Base-by-base conservation (phyloP, 1,140 invertebrate species). In the Psilanteris sp. region DNA sequence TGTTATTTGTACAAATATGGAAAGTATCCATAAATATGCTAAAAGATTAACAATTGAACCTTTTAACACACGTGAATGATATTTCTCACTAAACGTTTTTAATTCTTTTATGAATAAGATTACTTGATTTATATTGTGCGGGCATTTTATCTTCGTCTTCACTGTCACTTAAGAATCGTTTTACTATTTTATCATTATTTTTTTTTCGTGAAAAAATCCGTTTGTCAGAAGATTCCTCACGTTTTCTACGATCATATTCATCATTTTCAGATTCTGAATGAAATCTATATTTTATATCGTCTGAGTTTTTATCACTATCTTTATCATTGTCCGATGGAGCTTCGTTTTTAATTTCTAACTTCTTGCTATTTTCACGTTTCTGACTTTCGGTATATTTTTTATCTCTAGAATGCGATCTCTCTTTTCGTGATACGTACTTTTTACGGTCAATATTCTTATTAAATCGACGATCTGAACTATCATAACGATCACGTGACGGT, bases 401-500 rank as follows among this genome's bases (percentile, higher is more conserved):
- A 2, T 68, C 55, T 10, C 14, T 37, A 0, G 72, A 64, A 22
- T 6, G 4, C 0, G 62, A 64, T 14, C 34, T n/a, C 34, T 14
- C 7, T 31, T 48, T 59, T 9, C 29, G 11, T 0, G 26, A 10
- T 0, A 0, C 2, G 6, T 29, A 4, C 18, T 44, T 52, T 1
- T 34, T 34, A 1, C 68, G 24, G 11, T 62, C 43, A 4, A 8
- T 14, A 2, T 78, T 57, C 8, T 50, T 55, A 10, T n/a, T 31
- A 8, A 77, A 54, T 22, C 80, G 48, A 13, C 80, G 74, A 71
- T 83, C 79, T 0, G 57, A 54, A 72, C 80, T 85, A 29, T 86
- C 84, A 32, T 85, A 85, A 34, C 82, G 83, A 52, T 82, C 78
- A 7, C 82, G 66, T 0, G 79, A 82, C 8, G 48, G 41, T 67